Conservation (phyloP, 2,113 vertebrate species). For the Malurus melanocephalus region DNA sequence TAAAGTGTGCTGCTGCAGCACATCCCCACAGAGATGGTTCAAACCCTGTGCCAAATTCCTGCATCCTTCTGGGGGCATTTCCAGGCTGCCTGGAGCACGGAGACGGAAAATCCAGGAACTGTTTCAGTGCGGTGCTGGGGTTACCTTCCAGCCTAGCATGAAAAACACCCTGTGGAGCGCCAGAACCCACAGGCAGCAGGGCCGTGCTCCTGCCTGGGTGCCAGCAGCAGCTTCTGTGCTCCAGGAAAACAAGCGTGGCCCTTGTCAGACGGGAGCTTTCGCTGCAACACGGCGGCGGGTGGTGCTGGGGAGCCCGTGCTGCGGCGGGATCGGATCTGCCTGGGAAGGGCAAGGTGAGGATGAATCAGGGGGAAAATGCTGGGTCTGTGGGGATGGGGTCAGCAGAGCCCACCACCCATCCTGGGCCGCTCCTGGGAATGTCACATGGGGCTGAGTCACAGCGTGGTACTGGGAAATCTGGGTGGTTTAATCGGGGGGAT, state of each 20-base stretch:
- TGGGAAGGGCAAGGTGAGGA: slow-evolving; percentile 11
- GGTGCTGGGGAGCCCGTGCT: not conserved
- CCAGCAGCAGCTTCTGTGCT: slow-evolving; percentile 7
- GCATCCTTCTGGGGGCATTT: not conserved
- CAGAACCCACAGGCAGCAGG: not conserved
- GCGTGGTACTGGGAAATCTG: not conserved
- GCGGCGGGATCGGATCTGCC: not conserved
- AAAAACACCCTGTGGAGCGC: not conserved
- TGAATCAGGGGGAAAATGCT: not conserved
- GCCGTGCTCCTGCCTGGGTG: not conserved
- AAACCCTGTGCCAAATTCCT: not conserved
- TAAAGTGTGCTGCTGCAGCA: not conserved
- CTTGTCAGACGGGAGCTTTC: slow-evolving; percentile 12
- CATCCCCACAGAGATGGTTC: not conserved
- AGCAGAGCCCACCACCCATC: not conserved
- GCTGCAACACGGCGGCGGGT: not conserved
- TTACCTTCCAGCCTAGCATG: not conserved
- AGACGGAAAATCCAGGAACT: not conserved
- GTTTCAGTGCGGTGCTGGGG: accelerated
- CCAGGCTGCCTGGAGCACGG: not conserved
- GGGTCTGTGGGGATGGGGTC: too few relatives aligned
- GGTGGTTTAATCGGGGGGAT: not conserved
- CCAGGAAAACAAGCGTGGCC: not conserved
- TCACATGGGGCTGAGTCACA: not conserved
- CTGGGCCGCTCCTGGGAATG: not conserved